Evolutionary conservation across 1,140 invertebrate species (phyloP).

Genomic region (Chelonus insularis): DNA sequence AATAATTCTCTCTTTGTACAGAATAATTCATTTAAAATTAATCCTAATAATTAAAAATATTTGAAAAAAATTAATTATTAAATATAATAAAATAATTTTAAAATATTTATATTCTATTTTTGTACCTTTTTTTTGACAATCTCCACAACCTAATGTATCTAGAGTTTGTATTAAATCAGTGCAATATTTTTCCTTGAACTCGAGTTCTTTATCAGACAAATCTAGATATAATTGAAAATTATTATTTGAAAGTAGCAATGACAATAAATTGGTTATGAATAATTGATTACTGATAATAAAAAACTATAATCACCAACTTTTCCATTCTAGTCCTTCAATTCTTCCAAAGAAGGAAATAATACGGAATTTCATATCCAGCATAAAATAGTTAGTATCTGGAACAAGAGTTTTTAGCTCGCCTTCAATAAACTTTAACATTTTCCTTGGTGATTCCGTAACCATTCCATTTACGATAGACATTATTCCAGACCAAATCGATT

Average conservation of each 20-base stretch:
- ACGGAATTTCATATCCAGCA: slow-evolving; percentile 44
- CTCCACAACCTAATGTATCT: slow-evolving; percentile 41
- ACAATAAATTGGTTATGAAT: too few species aligned
- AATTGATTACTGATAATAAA: not conserved
- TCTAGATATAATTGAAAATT: slow-evolving; percentile 43
- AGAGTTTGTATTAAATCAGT: slow-evolving; percentile 41
- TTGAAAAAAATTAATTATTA: slow-evolving; percentile 8
- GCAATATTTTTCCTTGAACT: slow-evolving; percentile 43
- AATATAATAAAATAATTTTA: not conserved
- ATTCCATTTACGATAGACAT: slow-evolving; percentile 32
- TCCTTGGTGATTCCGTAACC: slow-evolving; percentile 33
- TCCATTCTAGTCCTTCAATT: slow-evolving; percentile 36
- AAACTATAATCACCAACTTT: slow-evolving; percentile 30
- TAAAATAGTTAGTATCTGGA: slow-evolving; percentile 41
- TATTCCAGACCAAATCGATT: slow-evolving; percentile 40
- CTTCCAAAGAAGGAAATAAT: slow-evolving; percentile 47
- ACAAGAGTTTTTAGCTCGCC: slow-evolving; percentile 37
- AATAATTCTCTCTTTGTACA: slow-evolving; percentile 41
- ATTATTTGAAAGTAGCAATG: too few species aligned
- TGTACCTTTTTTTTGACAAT: slow-evolving; percentile 52
- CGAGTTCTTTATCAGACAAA: slow-evolving; percentile 42
- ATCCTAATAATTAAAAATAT: slow-evolving; percentile 33
- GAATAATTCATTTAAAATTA: slow-evolving; percentile 49
- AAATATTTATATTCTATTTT: not conserved
- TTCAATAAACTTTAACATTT: slow-evolving; percentile 38